Conservation (phyloP, 37 sponge, comb jelly and placozoan genomes). For the Oscarella lobularis region DNA sequence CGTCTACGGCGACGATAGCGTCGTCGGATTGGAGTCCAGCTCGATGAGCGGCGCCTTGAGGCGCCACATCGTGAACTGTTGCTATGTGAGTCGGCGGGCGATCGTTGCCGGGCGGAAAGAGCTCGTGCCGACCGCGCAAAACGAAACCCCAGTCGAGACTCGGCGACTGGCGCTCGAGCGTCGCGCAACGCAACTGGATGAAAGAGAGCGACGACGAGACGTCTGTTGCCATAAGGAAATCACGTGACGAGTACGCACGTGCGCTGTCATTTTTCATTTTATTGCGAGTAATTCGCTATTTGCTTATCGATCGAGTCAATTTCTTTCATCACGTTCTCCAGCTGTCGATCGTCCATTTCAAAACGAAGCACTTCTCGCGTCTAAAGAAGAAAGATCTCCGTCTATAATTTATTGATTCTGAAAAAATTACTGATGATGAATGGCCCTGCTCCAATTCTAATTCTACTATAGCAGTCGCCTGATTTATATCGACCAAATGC, state of each 20-base stretch:
- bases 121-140: neutral
- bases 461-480: constrained; percentile 78
- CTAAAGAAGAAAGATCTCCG: constrained; percentile 10
- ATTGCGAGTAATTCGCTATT: constrained; percentile 34
- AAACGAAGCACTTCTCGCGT: constrained; percentile 43
- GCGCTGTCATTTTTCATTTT: too few species aligned
- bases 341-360: constrained; percentile 45
- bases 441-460: too few species aligned
- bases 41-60: neutral
- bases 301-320: constrained; percentile 57
- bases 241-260: too few species aligned
- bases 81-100: neutral
- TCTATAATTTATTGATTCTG: too few species aligned
- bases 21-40: neutral
- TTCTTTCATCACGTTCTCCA: constrained; percentile 40
- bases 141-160: constrained; percentile 1
- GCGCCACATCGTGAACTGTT: neutral
- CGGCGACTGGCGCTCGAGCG: too few species aligned
- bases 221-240: too few species aligned
- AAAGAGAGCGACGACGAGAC: too few species aligned
- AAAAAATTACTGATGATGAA: too few species aligned
- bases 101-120: neutral
- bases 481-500: constrained; percentile 61
- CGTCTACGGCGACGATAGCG: neutral
- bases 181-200: too few species aligned